Evolutionary conservation across 2,888 invertebrate genomes (phyloP).

Genomic region (Eudasyphora cyanicolor): DNA sequence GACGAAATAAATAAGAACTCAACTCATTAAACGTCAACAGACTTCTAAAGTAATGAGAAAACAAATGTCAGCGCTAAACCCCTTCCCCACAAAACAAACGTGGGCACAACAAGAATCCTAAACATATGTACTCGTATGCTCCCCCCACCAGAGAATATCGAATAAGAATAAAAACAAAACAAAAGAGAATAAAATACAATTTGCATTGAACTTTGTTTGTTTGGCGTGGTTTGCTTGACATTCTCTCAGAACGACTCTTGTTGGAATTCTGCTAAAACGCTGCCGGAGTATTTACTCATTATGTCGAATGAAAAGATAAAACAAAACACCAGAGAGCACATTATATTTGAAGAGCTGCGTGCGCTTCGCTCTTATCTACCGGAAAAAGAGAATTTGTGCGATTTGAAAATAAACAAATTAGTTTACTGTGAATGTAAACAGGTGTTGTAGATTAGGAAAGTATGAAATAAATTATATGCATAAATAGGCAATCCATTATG

Average conservation of each 20-base stretch:
- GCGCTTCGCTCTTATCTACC: background rate
- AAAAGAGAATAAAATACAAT: background rate
- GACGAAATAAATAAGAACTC: slow-evolving; percentile 52
- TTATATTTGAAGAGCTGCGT: background rate
- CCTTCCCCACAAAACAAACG: background rate
- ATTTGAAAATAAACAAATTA: background rate
- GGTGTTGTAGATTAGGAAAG: background rate
- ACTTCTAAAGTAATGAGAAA: slow-evolving; percentile 9
- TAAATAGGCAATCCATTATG: background rate
- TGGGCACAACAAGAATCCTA: no score
- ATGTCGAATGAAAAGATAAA: background rate
- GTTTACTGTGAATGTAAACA: background rate
- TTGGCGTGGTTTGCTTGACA: background rate
- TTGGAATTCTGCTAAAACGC: background rate
- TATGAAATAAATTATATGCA: no score
- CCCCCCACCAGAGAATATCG: background rate
- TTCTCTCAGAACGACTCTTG: background rate
- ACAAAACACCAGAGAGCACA: background rate
- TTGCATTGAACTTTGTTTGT: background rate
- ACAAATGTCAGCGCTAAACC: background rate
- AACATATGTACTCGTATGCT: background rate
- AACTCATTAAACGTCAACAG: slow-evolving; percentile 34
- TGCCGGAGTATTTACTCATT: background rate
- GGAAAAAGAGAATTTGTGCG: background rate
- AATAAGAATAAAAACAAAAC: slow-evolving; percentile 4